Evolutionary conservation across 2,797 vertebrate genomes (phyloP).

Genomic region (Malurus leucopterus): DNA sequence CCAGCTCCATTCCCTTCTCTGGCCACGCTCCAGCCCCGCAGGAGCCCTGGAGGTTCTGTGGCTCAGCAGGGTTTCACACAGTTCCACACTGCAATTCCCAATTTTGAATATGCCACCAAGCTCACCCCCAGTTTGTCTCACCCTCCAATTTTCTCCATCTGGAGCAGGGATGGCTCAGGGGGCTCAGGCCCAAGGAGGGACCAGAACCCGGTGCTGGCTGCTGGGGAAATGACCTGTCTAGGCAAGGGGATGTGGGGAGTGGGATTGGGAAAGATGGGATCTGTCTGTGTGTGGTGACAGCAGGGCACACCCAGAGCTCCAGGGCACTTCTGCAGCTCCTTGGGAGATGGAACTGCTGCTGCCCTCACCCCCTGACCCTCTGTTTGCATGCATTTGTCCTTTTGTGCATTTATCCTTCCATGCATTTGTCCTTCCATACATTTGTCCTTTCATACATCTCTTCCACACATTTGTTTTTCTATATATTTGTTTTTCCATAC

Average conservation of each 20-base stretch:
- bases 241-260: not conserved
- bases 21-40: accelerated
- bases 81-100: not conserved
- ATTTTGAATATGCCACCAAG: not conserved
- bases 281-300: not conserved
- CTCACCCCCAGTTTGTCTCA: not conserved
- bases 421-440: not conserved
- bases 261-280: not conserved
- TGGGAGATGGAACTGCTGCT: not conserved
- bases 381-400: not conserved
- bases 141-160: not conserved
- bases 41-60: not conserved
- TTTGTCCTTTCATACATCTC: too few species aligned
- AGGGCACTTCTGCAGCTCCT: not conserved
- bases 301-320: not conserved
- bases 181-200: not conserved
- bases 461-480: too few species aligned
- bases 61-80: accelerated
- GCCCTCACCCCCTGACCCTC: accelerated
- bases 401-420: too few species aligned
- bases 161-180: not conserved
- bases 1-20: not conserved
- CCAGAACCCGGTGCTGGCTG: not conserved
- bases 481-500: too few species aligned
- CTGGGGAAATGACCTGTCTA: not conserved